Evolutionary conservation across 2,113 vertebrate species (phyloP).

Genomic region (Pavo muticus): DNA sequence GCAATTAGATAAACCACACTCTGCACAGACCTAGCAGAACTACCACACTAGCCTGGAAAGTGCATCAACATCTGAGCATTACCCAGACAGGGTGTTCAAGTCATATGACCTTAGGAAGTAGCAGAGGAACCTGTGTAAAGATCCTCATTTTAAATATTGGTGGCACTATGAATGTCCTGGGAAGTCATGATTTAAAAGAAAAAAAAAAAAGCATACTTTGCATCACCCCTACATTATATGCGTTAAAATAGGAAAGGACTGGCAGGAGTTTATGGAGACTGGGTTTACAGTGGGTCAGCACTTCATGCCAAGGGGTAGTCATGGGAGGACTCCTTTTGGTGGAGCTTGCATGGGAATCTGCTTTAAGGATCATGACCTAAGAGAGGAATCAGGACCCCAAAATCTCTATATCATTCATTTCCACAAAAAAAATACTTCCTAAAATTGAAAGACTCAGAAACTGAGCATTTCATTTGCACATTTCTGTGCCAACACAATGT

Average conservation of each 20-base stretch:
- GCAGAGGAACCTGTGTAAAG: not conserved
- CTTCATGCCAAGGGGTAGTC: not conserved
- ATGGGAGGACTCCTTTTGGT: not conserved
- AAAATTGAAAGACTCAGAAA: slow-evolving; percentile 45
- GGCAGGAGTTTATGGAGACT: not conserved
- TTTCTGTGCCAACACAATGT: slow-evolving; percentile 50
- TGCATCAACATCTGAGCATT: not conserved
- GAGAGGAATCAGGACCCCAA: not conserved
- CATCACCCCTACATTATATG: no score
- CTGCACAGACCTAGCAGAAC: not conserved
- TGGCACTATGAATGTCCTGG: not conserved
- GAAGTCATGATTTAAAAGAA: not conserved
- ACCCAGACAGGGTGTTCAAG: not conserved
- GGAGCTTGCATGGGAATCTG: not conserved
- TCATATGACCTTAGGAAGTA: not conserved
- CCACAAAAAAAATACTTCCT: not conserved
- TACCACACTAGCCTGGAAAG: not conserved
- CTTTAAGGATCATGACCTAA: not conserved
- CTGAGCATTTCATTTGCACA: slow-evolving; percentile 52
- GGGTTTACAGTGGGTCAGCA: not conserved
- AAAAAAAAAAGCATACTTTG: not conserved
- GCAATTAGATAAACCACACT: not conserved
- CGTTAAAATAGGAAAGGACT: not conserved
- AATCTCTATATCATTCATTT: not conserved
- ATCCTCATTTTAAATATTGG: not conserved